phyloP scores from a whole-genome alignment of 92 coral and sea anemone genomes.

The Virgularia gustaviana region DNA sequence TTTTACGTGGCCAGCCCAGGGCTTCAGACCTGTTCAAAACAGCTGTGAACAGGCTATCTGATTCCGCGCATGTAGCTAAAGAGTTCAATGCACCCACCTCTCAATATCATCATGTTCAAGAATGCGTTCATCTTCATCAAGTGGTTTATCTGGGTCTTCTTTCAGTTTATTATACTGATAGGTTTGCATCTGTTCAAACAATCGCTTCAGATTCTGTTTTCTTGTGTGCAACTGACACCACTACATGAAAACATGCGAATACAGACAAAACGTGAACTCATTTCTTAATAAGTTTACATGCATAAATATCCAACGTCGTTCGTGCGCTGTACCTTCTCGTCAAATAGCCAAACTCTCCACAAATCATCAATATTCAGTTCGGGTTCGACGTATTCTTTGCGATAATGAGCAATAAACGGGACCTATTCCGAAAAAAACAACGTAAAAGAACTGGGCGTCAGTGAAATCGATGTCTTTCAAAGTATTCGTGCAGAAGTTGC shows the following conservation, averaged over 20 bases:
- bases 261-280: background rate
- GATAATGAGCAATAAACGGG: constrained; percentile 92
- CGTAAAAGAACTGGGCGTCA: background rate
- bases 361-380: constrained; percentile 87
- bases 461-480: too few species aligned
- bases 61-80: too few species aligned
- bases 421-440: constrained; percentile 51
- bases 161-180: constrained; percentile 74
- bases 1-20: background rate
- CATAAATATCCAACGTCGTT: background rate
- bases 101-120: constrained; percentile 92
- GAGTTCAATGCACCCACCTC: constrained; percentile 50
- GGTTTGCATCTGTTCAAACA: constrained; percentile 93
- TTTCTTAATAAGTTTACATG: background rate
- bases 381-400: constrained; percentile 95
- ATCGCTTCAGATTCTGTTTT: constrained; percentile 83
- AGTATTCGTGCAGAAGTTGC: too few species aligned
- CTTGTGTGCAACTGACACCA: constrained; percentile 90
- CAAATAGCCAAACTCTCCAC: constrained; percentile 95
- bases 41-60: too few species aligned
- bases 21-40: too few species aligned
- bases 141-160: constrained; percentile 71
- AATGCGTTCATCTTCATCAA: constrained; percentile 81
- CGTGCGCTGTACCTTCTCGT: constrained; percentile 72
- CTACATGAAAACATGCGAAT: constrained; percentile 55